Evolutionary conservation across 92 coral and sea anemone genomes (phyloP).

Genomic region (Meandrina meandrites): DNA sequence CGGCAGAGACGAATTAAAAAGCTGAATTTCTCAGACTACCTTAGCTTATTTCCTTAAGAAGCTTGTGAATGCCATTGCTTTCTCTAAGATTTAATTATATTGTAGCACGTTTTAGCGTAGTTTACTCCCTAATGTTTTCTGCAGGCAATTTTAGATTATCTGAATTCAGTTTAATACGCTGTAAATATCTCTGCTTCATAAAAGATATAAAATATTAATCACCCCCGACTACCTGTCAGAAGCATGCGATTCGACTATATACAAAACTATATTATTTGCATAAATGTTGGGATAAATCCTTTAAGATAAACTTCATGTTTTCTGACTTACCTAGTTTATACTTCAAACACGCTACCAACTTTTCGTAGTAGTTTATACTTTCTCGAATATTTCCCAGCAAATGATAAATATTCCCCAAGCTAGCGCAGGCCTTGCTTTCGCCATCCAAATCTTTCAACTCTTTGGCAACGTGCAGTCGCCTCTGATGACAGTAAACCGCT

Average conservation of each 20-base stretch:
- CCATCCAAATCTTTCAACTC: conserved; percentile 87
- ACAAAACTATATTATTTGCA: conserved; percentile 23
- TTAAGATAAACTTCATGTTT: not conserved
- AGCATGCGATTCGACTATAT: not conserved
- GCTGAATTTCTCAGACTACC: not conserved
- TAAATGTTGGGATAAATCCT: not conserved
- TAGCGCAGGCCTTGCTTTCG: conserved; percentile 95
- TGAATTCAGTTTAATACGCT: not conserved
- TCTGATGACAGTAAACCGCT: conserved; percentile 82
- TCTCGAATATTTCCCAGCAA: conserved; percentile 90
- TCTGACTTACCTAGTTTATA: conserved; percentile 83
- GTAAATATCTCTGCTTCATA: not conserved
- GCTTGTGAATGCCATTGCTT: not conserved
- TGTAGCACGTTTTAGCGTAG: not conserved
- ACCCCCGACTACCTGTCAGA: conserved; percentile 19
- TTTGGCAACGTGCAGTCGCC: conserved; percentile 85
- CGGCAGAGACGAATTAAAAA: not conserved
- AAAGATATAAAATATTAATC: conserved; percentile 20
- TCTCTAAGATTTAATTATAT: not conserved
- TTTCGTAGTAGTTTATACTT: conserved; percentile 90
- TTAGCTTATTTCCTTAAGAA: not conserved
- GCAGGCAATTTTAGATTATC: not conserved
- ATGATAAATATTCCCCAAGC: conserved; percentile 91
- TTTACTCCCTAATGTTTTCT: not conserved
- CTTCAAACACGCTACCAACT: conserved; percentile 89